These are phyloP conservation scores for Hemichromis elongatus DNA, from an alignment of 2,113 vertebrate genomes.

Conservation along the genomic window DNA sequence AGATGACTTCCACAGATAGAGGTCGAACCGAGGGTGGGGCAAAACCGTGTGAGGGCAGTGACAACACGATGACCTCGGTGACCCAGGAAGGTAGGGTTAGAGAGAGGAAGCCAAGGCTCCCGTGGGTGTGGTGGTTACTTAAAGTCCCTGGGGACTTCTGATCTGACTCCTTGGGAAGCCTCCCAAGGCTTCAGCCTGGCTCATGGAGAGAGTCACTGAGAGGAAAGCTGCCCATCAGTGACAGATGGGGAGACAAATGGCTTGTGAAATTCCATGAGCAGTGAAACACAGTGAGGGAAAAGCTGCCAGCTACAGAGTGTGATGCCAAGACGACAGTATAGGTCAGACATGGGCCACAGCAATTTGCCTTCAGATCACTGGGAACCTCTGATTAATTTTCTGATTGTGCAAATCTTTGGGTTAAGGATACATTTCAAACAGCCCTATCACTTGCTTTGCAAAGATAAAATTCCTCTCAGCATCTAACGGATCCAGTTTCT, in stretches of 20 bases:
- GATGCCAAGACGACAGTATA: conserved; percentile 6
- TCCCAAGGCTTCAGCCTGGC: conserved; percentile 22
- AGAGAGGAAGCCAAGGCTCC: conserved; percentile 39
- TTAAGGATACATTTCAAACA: too few relatives aligned
- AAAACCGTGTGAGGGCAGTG: background rate
- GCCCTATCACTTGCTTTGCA: background rate
- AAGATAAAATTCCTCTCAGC: background rate
- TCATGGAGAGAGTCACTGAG: conserved; percentile 24
- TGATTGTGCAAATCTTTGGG: too few relatives aligned
- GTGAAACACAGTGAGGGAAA: conserved; percentile 19
- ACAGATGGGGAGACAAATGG: conserved; percentile 45
- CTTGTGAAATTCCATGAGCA: conserved; percentile 37
- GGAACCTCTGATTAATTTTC: background rate
- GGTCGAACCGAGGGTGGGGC: background rate
- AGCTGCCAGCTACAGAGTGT: conserved; percentile 6
- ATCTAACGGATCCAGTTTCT: background rate
- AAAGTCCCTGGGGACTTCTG: conserved; percentile 4
- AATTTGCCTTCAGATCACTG: background rate
- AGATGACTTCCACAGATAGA: background rate
- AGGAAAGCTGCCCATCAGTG: conserved; percentile 43
- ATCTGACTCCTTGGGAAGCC: conserved; percentile 38
- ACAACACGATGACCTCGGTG: conserved; percentile 40
- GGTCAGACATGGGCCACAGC: conserved; percentile 7
- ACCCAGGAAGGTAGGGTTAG: conserved; percentile 21
- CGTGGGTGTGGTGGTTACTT: conserved; percentile 51